Conservation (phyloP, 2,113 vertebrate species). For the Xenopus borealis region DNA sequence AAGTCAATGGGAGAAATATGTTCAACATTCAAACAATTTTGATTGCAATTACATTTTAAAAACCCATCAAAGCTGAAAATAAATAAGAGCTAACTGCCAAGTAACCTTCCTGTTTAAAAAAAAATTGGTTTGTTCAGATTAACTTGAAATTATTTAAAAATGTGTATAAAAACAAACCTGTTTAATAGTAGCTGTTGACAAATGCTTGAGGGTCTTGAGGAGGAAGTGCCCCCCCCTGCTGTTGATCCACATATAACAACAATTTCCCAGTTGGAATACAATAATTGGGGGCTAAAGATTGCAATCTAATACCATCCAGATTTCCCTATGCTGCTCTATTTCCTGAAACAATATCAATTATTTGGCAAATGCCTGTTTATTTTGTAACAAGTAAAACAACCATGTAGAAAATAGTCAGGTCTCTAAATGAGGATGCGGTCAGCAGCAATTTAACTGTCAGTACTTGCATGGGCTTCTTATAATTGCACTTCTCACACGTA, state of each 20-base stretch:
- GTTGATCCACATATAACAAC: background rate
- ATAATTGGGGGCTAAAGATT: constrained; percentile 61
- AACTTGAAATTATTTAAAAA: too few species aligned
- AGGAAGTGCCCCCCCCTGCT: too few species aligned
- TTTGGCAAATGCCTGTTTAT: constrained; percentile 47
- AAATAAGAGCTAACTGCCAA: too few species aligned
- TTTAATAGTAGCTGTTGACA: too few species aligned
- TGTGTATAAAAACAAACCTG: too few species aligned
- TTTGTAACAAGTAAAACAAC: constrained; percentile 59
- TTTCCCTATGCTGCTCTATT: constrained; percentile 75
- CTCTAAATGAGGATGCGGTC: constrained; percentile 61
- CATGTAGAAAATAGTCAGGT: constrained; percentile 53
- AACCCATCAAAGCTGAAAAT: too few species aligned
- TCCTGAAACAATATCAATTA: constrained; percentile 79
- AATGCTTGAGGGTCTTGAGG: too few species aligned
- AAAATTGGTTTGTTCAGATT: too few species aligned
- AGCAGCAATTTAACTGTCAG: constrained; percentile 63
- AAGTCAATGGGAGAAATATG: too few species aligned
- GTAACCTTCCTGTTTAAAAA: too few species aligned
- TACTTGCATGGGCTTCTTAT: constrained; percentile 5
- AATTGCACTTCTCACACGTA: constrained; percentile 33
- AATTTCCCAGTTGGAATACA: background rate
- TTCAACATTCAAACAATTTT: too few species aligned
- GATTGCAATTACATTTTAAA: too few species aligned
- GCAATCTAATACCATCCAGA: constrained; percentile 76